phyloP scores from a whole-genome alignment of 2,113 vertebrate species.

The Muntiacus reevesi region DNA sequence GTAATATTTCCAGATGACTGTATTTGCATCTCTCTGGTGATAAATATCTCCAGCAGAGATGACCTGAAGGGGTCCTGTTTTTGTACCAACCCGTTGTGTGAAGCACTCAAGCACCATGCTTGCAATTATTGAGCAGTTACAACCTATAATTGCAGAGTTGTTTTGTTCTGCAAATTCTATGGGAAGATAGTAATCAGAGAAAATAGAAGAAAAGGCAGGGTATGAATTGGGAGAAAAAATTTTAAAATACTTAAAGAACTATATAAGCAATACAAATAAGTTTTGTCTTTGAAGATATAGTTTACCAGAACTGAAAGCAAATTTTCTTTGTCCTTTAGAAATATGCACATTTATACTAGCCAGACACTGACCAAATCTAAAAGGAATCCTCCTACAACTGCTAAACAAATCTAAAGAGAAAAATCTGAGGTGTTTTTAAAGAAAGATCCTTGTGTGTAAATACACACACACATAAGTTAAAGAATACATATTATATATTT shows the following conservation, averaged over 20 bases:
- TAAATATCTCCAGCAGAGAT: background rate
- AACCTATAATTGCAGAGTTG: conserved; percentile 8
- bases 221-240: conserved; percentile 3
- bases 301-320: conserved; percentile 1
- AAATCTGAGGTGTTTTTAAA: background rate
- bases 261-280: background rate
- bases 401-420: background rate
- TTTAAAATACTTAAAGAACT: background rate
- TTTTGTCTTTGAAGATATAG: background rate
- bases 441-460: background rate
- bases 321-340: background rate
- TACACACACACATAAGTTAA: background rate
- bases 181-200: background rate
- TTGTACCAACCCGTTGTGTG: rapidly evolving
- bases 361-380: background rate
- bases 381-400: background rate
- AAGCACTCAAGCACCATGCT: background rate
- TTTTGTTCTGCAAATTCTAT: conserved; percentile 39
- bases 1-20: background rate
- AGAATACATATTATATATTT: background rate
- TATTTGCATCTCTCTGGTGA: background rate
- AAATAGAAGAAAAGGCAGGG: background rate
- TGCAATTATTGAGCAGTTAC: conserved; percentile 1
- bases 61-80: background rate
- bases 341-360: background rate